A percentile compares a stretch with the other conserved stretches of the same genome.
Evolutionary conservation across 2,888 invertebrate genomes (phyloP).

Genomic region (Helobdella robusta): DNA sequence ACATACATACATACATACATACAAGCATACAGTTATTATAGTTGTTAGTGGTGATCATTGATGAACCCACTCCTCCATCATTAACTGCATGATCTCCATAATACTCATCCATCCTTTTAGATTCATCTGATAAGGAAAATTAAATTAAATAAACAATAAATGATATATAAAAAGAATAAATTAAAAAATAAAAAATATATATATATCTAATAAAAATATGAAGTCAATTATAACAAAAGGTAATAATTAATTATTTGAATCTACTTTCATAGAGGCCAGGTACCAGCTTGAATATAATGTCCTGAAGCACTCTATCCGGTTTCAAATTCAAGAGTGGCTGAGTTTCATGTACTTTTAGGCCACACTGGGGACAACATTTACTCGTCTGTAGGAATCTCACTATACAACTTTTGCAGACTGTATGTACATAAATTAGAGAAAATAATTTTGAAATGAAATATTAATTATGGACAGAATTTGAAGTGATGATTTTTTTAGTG

Average conservation of each 20-base stretch:
- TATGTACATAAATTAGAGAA: slow-evolving; percentile 24
- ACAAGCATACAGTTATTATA: slow-evolving; percentile 1
- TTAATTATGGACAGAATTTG: background rate
- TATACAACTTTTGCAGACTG: slow-evolving; percentile 49
- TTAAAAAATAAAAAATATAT: background rate
- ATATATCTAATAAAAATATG: background rate
- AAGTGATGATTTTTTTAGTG: no score
- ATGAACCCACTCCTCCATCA: no score
- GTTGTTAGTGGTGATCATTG: no score
- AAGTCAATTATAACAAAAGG: background rate
- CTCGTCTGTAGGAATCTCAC: slow-evolving; percentile 47
- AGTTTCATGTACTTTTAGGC: slow-evolving; percentile 46
- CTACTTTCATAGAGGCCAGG: slow-evolving; percentile 46
- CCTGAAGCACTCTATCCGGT: slow-evolving; percentile 46
- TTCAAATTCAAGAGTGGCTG: slow-evolving; percentile 45
- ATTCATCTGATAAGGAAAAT: slow-evolving; percentile 1
- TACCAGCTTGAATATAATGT: slow-evolving; percentile 48
- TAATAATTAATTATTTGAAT: background rate
- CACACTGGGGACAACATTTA: slow-evolving; percentile 47
- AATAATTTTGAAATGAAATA: background rate
- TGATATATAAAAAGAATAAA: background rate
- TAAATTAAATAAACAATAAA: background rate
- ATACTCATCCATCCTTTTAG: no score
- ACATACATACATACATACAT: slow-evolving; percentile 2
- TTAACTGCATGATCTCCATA: no score